These are phyloP conservation scores for Willisornis vidua DNA, from an alignment of 2,113 vertebrate genomes.

Conservation along the genomic window DNA sequence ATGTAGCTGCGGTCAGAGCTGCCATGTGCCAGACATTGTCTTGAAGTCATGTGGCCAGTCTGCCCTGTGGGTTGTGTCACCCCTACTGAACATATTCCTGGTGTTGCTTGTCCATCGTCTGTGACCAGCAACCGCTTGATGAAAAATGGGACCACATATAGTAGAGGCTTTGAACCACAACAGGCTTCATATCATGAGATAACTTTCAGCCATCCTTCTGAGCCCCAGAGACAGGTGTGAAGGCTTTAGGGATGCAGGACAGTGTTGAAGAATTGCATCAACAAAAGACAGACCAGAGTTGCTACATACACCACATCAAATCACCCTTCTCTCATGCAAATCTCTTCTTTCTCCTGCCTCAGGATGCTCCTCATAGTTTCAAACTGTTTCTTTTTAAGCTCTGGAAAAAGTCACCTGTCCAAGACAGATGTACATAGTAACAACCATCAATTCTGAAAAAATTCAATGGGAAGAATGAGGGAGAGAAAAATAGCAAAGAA, in stretches of 20 bases:
- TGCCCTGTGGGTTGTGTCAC: neutral
- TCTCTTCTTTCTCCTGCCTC: neutral
- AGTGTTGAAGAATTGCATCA: neutral
- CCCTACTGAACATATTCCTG: neutral
- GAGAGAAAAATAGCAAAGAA: neutral
- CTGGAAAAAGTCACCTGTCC: neutral
- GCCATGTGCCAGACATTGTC: neutral
- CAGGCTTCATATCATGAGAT: neutral
- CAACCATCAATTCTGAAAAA: neutral
- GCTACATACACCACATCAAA: neutral
- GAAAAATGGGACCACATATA: neutral
- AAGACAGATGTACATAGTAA: neutral
- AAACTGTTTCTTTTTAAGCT: neutral
- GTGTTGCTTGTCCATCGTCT: neutral
- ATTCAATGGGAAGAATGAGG: neutral
- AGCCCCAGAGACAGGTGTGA: neutral
- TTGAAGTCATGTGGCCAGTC: neutral
- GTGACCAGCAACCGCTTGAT: rapidly evolving
- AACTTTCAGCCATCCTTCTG: neutral
- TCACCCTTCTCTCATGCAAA: neutral
- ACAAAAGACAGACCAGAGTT: neutral
- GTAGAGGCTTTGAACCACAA: neutral
- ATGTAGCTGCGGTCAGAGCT: neutral
- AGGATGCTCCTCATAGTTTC: neutral
- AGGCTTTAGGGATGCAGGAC: neutral